Evolutionary conservation across 2,888 invertebrate genomes (phyloP).

Genomic region (Halictus ligatus): DNA sequence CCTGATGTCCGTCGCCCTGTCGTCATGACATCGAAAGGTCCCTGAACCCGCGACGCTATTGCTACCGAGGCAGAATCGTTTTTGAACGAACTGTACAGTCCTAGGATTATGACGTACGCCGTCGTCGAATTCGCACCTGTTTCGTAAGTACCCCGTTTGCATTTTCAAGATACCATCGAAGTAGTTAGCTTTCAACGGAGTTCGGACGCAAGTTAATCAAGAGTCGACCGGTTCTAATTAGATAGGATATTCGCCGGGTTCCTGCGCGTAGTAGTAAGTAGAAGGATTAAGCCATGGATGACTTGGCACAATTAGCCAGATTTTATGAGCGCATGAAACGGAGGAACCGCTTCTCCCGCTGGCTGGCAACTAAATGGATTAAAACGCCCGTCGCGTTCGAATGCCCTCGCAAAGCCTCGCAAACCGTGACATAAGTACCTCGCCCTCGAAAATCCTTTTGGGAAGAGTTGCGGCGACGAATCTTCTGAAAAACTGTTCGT

Average conservation of each 20-base stretch:
- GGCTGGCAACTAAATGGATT: constrained; percentile 60
- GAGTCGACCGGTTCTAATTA: neutral
- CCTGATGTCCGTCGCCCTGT: constrained; percentile 34
- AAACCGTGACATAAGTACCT: constrained; percentile 3
- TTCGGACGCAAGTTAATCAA: neutral
- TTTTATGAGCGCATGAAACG: constrained; percentile 75
- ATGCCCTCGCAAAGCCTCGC: neutral
- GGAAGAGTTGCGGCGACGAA: neutral
- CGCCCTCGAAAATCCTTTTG: neutral
- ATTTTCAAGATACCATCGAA: neutral
- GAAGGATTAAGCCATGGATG: constrained; percentile 66
- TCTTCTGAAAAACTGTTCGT: neutral
- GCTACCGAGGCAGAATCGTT: constrained; percentile 18
- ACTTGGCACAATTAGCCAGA: constrained; percentile 79
- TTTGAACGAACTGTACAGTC: constrained; percentile 34
- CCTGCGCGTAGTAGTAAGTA: neutral
- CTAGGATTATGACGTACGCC: constrained; percentile 33
- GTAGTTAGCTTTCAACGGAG: neutral
- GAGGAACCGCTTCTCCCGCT: constrained; percentile 37
- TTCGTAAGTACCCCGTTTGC: constrained; percentile 47
- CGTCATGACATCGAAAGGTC: constrained; percentile 42
- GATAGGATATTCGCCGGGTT: neutral
- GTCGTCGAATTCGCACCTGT: constrained; percentile 15
- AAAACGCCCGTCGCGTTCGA: constrained; percentile 59
- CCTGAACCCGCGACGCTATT: constrained; percentile 40